Conservation (phyloP, 2,888 invertebrate genomes). For the Gisinianus flammeolus region DNA sequence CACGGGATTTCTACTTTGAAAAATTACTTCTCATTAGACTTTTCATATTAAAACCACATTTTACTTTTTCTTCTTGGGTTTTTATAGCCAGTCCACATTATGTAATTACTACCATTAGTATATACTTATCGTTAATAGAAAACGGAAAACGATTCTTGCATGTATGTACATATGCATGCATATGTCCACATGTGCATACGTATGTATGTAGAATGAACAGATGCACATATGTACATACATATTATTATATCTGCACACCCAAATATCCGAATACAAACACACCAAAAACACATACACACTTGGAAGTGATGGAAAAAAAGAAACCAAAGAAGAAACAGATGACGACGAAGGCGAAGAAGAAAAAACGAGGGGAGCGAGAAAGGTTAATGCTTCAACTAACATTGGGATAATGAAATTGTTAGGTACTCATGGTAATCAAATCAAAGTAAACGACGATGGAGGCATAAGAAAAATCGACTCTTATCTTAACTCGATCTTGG, state of each 20-base stretch:
- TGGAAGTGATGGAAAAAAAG: not conserved
- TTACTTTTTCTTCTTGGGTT: not conserved
- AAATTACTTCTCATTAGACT: conserved; percentile 18
- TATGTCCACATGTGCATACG: not conserved
- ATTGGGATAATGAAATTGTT: not conserved
- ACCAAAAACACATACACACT: too few species aligned
- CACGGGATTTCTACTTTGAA: not conserved
- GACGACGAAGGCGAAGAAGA: not conserved
- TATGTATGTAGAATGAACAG: too few species aligned
- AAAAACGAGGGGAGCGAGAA: not conserved
- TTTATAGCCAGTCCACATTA: not conserved
- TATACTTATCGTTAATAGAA: too few species aligned
- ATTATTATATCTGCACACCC: too few species aligned
- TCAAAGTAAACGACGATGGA: conserved; percentile 5
- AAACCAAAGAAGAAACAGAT: not conserved
- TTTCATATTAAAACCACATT: conserved; percentile 6
- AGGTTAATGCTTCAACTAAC: not conserved
- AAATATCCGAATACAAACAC: too few species aligned
- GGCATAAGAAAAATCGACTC: not conserved
- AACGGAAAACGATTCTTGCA: not conserved
- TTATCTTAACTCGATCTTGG: conserved; percentile 11
- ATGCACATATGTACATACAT: too few species aligned
- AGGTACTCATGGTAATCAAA: conserved; percentile 5
- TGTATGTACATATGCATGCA: not conserved
- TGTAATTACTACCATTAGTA: too few species aligned